Conservation (phyloP, 2,113 vertebrate species). For the Siniperca knerii region DNA sequence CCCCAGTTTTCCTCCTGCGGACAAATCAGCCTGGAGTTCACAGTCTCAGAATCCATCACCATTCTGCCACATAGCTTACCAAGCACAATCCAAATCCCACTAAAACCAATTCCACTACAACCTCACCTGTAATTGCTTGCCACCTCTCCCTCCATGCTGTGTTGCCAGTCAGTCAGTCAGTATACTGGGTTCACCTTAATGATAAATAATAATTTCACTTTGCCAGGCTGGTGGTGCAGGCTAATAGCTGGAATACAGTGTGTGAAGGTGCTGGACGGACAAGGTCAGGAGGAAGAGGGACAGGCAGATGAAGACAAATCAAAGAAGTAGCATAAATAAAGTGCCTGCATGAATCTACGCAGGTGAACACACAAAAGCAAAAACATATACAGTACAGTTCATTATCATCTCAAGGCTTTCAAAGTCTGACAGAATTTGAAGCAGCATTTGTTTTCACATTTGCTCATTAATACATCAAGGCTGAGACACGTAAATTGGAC, state of each 20-base stretch:
- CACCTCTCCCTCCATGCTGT: conserved; percentile 35
- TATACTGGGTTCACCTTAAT: conserved; percentile 53
- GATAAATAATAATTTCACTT: conserved; percentile 55
- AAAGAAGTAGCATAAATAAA: not conserved
- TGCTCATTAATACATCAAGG: conserved; percentile 53
- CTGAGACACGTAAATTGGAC: conserved; percentile 40
- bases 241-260: conserved; percentile 45
- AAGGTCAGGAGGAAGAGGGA: conserved; percentile 1
- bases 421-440: conserved; percentile 35
- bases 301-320: not conserved
- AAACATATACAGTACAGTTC: not conserved
- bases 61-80: conserved; percentile 33
- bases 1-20: not conserved
- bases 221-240: not conserved
- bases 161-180: conserved; percentile 47
- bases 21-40: conserved; percentile 29
- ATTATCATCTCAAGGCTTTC: conserved; percentile 46
- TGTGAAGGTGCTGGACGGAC: not conserved
- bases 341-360: not conserved
- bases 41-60: conserved; percentile 47
- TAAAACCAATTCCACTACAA: conserved; percentile 59
- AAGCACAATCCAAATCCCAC: conserved; percentile 56
- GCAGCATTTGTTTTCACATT: conserved; percentile 50
- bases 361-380: not conserved
- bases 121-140: conserved; percentile 65